Evolutionary conservation across 2,888 invertebrate genomes (phyloP).

Genomic region (Dastarcus helophoroides): DNA sequence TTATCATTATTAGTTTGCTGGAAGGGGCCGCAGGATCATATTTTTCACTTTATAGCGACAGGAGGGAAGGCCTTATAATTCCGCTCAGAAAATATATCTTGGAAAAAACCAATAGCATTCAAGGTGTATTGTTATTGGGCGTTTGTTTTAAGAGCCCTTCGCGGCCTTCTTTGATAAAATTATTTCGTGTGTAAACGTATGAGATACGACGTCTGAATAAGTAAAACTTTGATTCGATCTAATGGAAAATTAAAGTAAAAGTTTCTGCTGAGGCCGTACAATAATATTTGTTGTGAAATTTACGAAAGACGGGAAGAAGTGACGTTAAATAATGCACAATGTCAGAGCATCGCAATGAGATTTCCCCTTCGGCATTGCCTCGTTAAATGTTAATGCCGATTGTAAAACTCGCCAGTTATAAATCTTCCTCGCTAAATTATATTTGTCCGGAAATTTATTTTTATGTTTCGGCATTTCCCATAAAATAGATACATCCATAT

Average conservation of each 20-base stretch:
- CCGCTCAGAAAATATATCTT: not conserved
- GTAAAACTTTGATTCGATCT: no score
- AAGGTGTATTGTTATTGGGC: not conserved
- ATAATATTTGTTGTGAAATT: no score
- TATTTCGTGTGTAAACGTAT: no score
- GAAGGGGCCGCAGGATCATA: slow-evolving; percentile 11
- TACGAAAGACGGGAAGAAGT: not conserved
- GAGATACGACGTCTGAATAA: no score
- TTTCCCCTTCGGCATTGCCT: slow-evolving; percentile 27
- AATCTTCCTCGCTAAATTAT: slow-evolving; percentile 34
- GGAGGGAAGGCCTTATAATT: slow-evolving; percentile 8
- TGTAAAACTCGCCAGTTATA: slow-evolving; percentile 37
- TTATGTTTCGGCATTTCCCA: slow-evolving; percentile 19
- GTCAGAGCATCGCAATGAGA: slow-evolving; percentile 29
- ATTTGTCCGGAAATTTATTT: slow-evolving; percentile 33
- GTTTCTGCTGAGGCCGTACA: no score
- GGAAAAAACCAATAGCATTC: slow-evolving; percentile 1
- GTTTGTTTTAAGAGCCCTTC: no score
- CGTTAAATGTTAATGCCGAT: slow-evolving; percentile 37
- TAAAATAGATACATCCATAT: slow-evolving; percentile 27
- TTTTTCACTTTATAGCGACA: slow-evolving; percentile 13
- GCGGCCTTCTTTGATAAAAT: no score
- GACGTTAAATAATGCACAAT: slow-evolving; percentile 28
- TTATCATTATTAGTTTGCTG: slow-evolving; percentile 13
- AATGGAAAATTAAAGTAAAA: no score